Evolutionary conservation across 2,797 vertebrate species (phyloP).

Genomic region (Novumbra hubbsi): DNA sequence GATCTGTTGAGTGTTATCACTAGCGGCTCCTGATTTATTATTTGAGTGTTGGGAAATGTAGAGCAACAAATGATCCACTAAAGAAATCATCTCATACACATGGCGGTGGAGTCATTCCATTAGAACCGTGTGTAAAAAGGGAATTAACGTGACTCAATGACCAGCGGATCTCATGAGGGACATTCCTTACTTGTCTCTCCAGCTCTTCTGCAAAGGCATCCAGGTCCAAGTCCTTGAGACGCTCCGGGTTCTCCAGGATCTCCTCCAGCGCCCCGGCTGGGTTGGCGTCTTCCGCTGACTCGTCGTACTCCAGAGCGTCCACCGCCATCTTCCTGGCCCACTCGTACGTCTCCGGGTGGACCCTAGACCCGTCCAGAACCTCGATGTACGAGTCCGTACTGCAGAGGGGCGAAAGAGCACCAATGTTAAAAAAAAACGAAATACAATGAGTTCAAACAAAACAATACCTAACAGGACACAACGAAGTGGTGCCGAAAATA

Average conservation of each 20-base stretch:
- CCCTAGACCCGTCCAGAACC: conserved; percentile 95
- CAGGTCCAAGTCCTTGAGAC: conserved; percentile 94
- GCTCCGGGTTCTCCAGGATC: conserved; percentile 96
- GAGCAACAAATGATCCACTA: too few relatives aligned
- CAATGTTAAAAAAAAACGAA: background rate
- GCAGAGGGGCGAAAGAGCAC: conserved; percentile 14
- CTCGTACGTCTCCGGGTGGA: conserved; percentile 98
- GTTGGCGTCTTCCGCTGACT: conserved; percentile 97
- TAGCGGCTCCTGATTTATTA: too few relatives aligned
- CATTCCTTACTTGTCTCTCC: conserved; percentile 87
- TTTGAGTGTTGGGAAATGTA: too few relatives aligned
- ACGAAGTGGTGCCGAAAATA: background rate
- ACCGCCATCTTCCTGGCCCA: conserved; percentile 99
- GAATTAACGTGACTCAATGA: too few relatives aligned
- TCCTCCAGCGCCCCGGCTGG: conserved; percentile 96
- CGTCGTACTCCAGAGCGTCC: conserved; percentile 96
- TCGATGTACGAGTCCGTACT: conserved; percentile 99
- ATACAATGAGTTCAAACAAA: background rate
- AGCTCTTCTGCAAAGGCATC: conserved; percentile 98
- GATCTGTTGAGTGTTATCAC: too few relatives aligned
- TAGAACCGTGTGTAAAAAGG: too few relatives aligned
- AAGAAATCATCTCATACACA: too few relatives aligned
- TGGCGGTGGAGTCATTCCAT: too few relatives aligned
- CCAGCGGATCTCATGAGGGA: background rate
- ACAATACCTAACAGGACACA: background rate